Base-by-base conservation (phyloP, 2,888 invertebrate genomes). In the Zeuzera pyrina region DNA sequence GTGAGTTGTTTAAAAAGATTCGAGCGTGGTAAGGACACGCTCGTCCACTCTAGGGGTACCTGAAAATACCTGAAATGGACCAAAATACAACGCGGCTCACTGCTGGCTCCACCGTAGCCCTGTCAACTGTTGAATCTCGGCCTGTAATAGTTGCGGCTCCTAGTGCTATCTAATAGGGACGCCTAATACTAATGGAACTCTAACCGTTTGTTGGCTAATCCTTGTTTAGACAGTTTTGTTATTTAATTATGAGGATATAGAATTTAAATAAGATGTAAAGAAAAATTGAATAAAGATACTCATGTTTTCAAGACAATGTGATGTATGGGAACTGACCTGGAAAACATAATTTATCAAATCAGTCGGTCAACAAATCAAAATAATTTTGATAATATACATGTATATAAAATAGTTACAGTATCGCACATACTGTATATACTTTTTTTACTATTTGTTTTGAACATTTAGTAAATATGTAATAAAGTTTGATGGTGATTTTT, bases 71-170 rank as follows among this genome's bases (percentile, higher is more conserved):
- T 83, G 83, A 79, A 81, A 81, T 61, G 68, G 74, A 73, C 58
- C 67, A 74, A 76, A 76, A 73, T 38, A 67, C 58, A 70, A 60
- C 74, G 73, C 74, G 77, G 69, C 72, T 73, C 63, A 73, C 74
- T 78, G 76, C 73, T 64, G 68, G 68, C 76, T 62, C 65, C 77
- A 70, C 70, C 72, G 65, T 61, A 68, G 70, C 78, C 77, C 76
- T 77, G 81, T 81, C 81, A 76, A 83, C 83, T 83, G 83, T 83
- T 83, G 83, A 78, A 81, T 81, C 83, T 83, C 83, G 71, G 67
- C 74, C 78, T 77, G 77, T 65, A 79, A 79, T 63, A 55, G 58
- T 60, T 58, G 60, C 64, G 70, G 69, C 67, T 58, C 59, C 68
- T 65, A 72, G 50, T n/a, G n/a, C n/a, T n/a, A n/a, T n/a, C n/a